Evolutionary conservation across 2,888 invertebrate genomes (phyloP).

Genomic region (Acronicta alni): DNA sequence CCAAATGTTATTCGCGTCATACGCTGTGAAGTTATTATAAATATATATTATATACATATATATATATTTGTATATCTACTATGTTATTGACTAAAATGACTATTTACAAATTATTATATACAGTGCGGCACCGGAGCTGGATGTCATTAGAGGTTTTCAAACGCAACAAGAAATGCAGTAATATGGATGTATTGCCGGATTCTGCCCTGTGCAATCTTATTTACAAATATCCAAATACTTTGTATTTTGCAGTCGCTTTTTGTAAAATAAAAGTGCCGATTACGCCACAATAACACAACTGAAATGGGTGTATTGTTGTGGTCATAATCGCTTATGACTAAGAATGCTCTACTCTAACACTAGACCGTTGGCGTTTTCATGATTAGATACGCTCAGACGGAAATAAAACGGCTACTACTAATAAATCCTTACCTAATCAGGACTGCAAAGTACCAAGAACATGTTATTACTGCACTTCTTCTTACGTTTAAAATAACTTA

Average conservation of each 20-base stretch:
- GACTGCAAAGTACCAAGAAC: conserved; percentile 34
- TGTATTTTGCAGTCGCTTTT: conserved; percentile 63
- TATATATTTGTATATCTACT: too few species aligned
- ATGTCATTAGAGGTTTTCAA: not conserved
- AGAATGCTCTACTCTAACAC: conserved; percentile 12
- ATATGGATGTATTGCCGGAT: conserved; percentile 68
- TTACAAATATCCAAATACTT: conserved; percentile 44
- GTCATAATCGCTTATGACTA: conserved; percentile 12
- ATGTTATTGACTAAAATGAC: not conserved
- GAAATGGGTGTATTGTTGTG: not conserved
- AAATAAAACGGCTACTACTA: conserved; percentile 23
- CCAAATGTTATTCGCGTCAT: too few species aligned
- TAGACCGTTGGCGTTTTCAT: conserved; percentile 25
- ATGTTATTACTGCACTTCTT: conserved; percentile 45
- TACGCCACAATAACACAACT: not conserved
- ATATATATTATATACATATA: too few species aligned
- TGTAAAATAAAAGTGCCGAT: conserved; percentile 12
- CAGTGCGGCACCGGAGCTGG: not conserved
- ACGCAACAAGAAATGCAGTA: conserved; percentile 39
- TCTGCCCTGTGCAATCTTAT: conserved; percentile 34
- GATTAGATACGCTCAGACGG: conserved; percentile 23
- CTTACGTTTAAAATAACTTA: conserved; percentile 8
- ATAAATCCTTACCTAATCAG: not conserved
- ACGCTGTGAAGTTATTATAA: too few species aligned
- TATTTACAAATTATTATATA: conserved; percentile 1